Evolutionary conservation across 2,113 vertebrate species (phyloP).

Genomic region (Burhinus oedicnemus): DNA sequence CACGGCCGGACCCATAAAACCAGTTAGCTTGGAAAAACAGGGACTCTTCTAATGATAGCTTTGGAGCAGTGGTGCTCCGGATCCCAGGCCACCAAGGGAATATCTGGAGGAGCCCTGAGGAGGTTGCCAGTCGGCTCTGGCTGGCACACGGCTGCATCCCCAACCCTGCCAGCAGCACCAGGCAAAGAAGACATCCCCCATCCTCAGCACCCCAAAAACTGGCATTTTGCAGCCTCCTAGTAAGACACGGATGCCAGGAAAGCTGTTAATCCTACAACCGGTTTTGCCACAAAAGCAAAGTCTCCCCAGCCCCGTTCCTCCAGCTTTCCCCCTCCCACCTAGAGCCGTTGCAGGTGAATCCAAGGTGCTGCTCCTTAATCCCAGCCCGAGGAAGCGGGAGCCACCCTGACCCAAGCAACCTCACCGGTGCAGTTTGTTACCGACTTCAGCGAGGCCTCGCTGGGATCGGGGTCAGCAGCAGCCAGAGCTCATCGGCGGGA

Average conservation of each 20-base stretch:
- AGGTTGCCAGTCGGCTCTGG: not conserved
- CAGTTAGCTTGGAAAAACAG: conserved; percentile 65
- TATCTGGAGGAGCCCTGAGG: not conserved
- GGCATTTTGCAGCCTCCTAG: not conserved
- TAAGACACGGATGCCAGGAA: not conserved
- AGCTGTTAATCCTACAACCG: not conserved
- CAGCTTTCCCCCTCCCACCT: not conserved
- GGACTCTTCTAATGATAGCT: conserved; percentile 61
- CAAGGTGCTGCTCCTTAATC: conserved; percentile 4
- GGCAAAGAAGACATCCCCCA: not conserved
- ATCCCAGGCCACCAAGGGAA: not conserved
- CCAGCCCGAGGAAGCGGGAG: not conserved
- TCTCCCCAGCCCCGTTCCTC: not conserved
- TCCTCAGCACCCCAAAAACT: not conserved
- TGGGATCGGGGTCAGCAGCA: not conserved
- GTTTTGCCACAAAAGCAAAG: not conserved
- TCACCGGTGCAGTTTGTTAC: not conserved
- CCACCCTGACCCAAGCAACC: not conserved
- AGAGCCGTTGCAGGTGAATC: not conserved
- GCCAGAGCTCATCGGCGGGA: fast-evolving
- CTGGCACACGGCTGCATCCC: not conserved
- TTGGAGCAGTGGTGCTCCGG: not conserved
- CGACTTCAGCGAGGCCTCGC: not conserved
- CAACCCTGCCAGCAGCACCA: not conserved
- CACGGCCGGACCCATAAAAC: conserved; percentile 38